These are phyloP conservation scores for Lepilemur septentrionalis DNA, from an alignment of 2,797 vertebrate species.

Conservation along the genomic window DNA sequence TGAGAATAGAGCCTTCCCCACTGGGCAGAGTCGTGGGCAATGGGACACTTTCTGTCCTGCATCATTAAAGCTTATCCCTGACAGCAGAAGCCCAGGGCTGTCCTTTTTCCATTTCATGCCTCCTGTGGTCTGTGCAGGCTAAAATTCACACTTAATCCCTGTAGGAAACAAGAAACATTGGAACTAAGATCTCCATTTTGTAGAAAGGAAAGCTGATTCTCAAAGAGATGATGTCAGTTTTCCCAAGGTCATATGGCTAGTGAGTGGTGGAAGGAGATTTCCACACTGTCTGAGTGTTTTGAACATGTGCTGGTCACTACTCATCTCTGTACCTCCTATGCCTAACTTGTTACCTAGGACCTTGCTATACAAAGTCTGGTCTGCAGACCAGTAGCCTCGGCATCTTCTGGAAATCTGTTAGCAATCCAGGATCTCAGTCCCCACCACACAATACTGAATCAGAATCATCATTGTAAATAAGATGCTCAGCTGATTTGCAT, in stretches of 20 bases:
- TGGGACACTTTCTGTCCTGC: not conserved
- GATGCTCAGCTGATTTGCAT: not conserved
- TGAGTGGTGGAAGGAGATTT: not conserved
- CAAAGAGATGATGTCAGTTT: not conserved
- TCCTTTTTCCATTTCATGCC: not conserved
- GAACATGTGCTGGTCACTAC: not conserved
- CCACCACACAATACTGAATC: not conserved
- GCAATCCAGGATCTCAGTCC: fast-evolving
- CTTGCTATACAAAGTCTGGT: not conserved
- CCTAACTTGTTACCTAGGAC: not conserved
- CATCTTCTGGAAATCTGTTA: not conserved
- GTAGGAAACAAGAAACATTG: not conserved
- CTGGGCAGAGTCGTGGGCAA: not conserved
- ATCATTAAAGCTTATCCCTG: constrained; percentile 17
- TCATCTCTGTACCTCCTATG: too few relatives aligned
- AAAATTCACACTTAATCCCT: constrained; percentile 7
- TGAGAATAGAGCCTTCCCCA: not conserved
- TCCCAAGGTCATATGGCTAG: not conserved
- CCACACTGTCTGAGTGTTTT: fast-evolving
- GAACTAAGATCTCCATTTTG: constrained; percentile 10
- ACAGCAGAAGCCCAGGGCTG: not conserved
- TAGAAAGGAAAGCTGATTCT: not conserved
- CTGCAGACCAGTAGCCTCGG: not conserved
- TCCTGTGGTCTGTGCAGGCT: not conserved
- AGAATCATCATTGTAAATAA: not conserved